Conservation (phyloP, 2,113 vertebrate genomes). For the Cochlearius cochlearius region DNA sequence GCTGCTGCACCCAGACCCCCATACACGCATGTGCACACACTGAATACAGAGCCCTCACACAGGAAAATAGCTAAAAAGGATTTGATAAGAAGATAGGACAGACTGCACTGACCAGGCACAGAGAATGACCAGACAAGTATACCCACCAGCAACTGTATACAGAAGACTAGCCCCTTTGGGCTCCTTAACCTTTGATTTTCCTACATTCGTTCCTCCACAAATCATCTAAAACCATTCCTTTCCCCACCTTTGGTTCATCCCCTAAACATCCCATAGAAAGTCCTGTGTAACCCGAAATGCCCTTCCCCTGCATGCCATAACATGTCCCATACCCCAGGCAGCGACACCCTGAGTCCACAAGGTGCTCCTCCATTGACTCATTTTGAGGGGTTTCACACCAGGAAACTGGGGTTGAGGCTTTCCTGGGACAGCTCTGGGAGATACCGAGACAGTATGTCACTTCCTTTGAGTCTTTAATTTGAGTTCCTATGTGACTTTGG, state of each 20-base stretch:
- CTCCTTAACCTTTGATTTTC: neutral
- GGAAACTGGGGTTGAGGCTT: accelerated
- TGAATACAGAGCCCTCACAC: accelerated
- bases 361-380: neutral
- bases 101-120: neutral
- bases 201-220: neutral
- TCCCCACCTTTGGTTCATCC: neutral
- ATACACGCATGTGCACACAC: neutral
- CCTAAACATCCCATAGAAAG: neutral
- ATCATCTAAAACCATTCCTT: neutral
- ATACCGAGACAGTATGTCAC: neutral
- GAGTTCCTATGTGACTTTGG: neutral
- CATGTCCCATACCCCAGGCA: accelerated
- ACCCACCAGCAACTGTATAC: neutral
- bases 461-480: neutral
- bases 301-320: neutral
- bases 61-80: neutral
- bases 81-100: neutral
- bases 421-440: neutral
- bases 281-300: neutral
- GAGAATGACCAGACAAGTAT: neutral
- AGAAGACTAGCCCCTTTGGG: neutral
- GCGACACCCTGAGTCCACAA: neutral
- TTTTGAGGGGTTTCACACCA: neutral
- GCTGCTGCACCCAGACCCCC: neutral